Percentiles rank a stretch among this genome's conserved stretches.
phyloP scores from a whole-genome alignment of 2,113 vertebrate genomes.

The Phaethon lepturus region DNA sequence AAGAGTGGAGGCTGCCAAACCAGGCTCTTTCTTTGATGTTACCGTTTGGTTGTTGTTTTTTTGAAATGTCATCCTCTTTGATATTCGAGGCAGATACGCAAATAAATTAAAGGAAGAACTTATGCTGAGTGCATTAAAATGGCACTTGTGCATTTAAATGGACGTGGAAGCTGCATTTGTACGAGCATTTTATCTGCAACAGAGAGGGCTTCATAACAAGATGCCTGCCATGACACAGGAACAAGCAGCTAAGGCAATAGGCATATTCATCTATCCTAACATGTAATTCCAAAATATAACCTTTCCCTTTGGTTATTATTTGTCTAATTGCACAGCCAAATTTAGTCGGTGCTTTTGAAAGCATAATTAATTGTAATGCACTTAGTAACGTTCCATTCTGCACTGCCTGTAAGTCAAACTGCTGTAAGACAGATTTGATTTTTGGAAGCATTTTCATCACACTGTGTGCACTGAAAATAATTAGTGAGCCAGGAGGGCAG shows the following conservation, averaged over 20 bases:
- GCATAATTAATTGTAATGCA: constrained; percentile 49
- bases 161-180: not conserved
- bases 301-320: constrained; percentile 48
- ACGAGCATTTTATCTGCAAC: not conserved
- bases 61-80: constrained; percentile 13
- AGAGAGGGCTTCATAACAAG: not conserved
- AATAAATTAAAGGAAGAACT: not conserved
- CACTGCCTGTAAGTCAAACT: constrained; percentile 42
- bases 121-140: not conserved
- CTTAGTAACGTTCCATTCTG: constrained; percentile 32
- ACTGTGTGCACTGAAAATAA: constrained; percentile 36
- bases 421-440: constrained; percentile 48
- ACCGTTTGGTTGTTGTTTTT: not conserved
- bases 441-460: constrained; percentile 60
- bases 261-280: constrained; percentile 1
- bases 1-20: not conserved
- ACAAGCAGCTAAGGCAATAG: not conserved
- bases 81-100: not conserved
- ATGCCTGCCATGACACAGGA: not conserved
- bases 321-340: constrained; percentile 58
- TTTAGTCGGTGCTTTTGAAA: constrained; percentile 38
- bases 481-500: constrained; percentile 41
- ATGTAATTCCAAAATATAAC: constrained; percentile 35
- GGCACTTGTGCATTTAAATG: not conserved
- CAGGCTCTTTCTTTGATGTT: constrained; percentile 27